Evolutionary conservation across 1,140 invertebrate genomes (phyloP).

Genomic region (Platyscapa corneri): DNA sequence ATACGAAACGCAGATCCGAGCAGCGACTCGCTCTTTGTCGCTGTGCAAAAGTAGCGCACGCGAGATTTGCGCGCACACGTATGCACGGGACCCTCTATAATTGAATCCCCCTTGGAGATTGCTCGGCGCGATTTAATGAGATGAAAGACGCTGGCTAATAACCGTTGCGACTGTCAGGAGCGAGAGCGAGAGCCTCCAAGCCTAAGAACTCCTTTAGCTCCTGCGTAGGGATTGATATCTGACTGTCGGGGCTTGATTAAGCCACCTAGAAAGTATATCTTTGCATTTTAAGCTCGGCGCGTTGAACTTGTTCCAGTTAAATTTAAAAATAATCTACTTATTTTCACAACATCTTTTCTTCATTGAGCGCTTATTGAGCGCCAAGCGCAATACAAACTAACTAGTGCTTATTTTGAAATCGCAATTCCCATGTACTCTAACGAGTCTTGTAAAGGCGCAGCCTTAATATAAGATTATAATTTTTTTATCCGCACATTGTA

Average conservation of each 20-base stretch:
- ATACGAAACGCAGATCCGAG: background rate
- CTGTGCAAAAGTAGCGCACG: slow-evolving; percentile 13
- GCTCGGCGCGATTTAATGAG: background rate
- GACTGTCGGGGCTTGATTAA: slow-evolving; percentile 1
- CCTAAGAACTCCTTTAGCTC: too few species aligned
- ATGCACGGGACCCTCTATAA: background rate
- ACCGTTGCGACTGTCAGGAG: background rate
- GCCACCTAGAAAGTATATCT: slow-evolving; percentile 14
- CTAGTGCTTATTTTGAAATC: slow-evolving; percentile 21
- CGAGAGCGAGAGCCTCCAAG: background rate
- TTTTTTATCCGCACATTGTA: background rate
- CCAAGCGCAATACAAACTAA: background rate
- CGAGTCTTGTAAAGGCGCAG: background rate
- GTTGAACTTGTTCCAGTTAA: slow-evolving; percentile 18
- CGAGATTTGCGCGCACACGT: background rate
- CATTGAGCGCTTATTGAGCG: background rate
- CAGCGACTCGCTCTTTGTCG: background rate
- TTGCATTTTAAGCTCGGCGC: background rate
- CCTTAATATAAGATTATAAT: background rate
- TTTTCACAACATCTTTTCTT: slow-evolving; percentile 7
- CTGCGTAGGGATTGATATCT: background rate
- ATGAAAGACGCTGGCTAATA: background rate
- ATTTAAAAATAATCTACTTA: slow-evolving; percentile 12
- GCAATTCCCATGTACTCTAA: slow-evolving; percentile 14
- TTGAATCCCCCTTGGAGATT: background rate